Conservation (phyloP, 1,140 invertebrate species). For the Octopus bimaculoides region DNA sequence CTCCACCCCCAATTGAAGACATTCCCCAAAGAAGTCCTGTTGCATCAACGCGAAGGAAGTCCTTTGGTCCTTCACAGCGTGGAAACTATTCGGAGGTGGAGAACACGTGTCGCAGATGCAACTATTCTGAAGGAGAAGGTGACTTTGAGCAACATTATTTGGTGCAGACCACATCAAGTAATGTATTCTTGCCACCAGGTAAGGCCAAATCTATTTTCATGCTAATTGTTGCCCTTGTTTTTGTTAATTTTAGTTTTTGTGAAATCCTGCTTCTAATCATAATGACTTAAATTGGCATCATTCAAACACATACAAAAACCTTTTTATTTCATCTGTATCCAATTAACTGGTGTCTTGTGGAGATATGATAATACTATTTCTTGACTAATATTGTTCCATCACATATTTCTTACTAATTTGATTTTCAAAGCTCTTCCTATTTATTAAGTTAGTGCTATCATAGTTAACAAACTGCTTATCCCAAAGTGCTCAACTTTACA, state of each 20-base stretch:
- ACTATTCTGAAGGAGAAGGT: slow-evolving; percentile 64
- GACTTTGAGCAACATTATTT: slow-evolving; percentile 89
- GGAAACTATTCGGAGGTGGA: slow-evolving; percentile 50
- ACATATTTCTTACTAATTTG: too few species aligned
- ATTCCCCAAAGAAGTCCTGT: slow-evolving; percentile 47
- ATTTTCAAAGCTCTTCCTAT: too few species aligned
- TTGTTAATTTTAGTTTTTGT: too few species aligned
- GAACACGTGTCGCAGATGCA: slow-evolving; percentile 24
- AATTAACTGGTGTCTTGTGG: neutral
- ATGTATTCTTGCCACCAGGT: slow-evolving; percentile 89
- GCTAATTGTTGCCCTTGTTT: too few species aligned
- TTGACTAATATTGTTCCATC: too few species aligned
- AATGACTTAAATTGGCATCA: too few species aligned
- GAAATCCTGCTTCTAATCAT: too few species aligned
- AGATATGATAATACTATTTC: too few species aligned
- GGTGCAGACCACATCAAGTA: slow-evolving; percentile 83
- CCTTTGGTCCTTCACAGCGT: slow-evolving; percentile 44
- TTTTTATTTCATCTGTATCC: neutral
- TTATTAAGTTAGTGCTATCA: too few species aligned
- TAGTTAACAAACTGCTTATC: too few species aligned
- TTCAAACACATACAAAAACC: too few species aligned
- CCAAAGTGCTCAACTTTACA: too few species aligned
- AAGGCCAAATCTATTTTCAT: slow-evolving; percentile 37
- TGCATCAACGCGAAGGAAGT: slow-evolving; percentile 29
- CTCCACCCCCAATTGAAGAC: slow-evolving; percentile 52